Evolutionary conservation across 2,888 invertebrate genomes (phyloP).

Genomic region (Ceraclea dissimilis): DNA sequence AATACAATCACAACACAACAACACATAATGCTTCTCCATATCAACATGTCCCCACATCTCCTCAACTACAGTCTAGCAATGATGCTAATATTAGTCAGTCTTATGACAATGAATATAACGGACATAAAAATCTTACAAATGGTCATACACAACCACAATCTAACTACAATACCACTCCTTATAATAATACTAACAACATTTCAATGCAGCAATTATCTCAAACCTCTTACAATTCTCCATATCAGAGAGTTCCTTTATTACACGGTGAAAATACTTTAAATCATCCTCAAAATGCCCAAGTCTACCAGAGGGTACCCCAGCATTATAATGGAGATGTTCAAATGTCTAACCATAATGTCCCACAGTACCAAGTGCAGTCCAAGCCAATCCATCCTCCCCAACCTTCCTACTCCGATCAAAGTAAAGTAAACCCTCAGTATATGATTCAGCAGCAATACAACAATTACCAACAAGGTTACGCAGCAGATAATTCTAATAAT

Average conservation of each 20-base stretch:
- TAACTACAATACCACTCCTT: slow-evolving; percentile 11
- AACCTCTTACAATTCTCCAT: slow-evolving; percentile 38
- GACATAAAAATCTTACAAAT: slow-evolving; percentile 18
- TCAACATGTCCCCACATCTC: slow-evolving; percentile 41
- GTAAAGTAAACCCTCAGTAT: slow-evolving; percentile 20
- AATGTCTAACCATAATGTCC: slow-evolving; percentile 27
- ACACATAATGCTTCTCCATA: slow-evolving; percentile 37
- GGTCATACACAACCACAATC: slow-evolving; percentile 11
- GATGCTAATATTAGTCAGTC: slow-evolving; percentile 5
- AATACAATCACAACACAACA: slow-evolving; percentile 34
- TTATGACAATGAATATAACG: slow-evolving; percentile 17
- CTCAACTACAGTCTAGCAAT: slow-evolving; percentile 17
- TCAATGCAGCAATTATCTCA: slow-evolving; percentile 28
- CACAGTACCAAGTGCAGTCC: slow-evolving; percentile 16
- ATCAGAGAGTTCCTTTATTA: slow-evolving; percentile 55
- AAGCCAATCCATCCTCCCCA: slow-evolving; percentile 5
- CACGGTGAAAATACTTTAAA: slow-evolving; percentile 39
- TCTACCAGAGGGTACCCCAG: slow-evolving; percentile 40
- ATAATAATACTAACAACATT: slow-evolving; percentile 11
- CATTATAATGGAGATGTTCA: slow-evolving; percentile 26
- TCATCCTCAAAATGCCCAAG: slow-evolving; percentile 21
- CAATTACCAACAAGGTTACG: slow-evolving; percentile 30
- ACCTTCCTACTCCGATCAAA: slow-evolving; percentile 11
- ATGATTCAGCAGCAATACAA: slow-evolving; percentile 21
- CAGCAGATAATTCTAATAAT: slow-evolving; percentile 6